Base-by-base conservation (phyloP, 1,140 invertebrate genomes). In the Centruroides vittatus region DNA sequence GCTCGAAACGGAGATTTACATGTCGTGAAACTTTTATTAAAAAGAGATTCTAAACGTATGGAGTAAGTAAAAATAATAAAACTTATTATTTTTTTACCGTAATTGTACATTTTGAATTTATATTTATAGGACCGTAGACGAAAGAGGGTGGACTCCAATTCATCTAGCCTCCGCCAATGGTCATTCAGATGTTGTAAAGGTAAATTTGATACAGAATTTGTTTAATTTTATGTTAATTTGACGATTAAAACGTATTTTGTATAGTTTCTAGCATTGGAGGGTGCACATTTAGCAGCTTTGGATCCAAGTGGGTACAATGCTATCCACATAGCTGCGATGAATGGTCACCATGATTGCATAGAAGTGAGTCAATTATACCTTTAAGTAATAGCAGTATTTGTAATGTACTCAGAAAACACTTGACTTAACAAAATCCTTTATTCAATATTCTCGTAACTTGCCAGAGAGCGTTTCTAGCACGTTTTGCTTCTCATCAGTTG, bases 151-250 rank as follows among this genome's bases (percentile, higher is more conserved):
- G 93, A 85, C 94, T 7, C 84, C 94, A 35, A 76, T 99, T 64
- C 95, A 98, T 77, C 95, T 89, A 76, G 89, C 93, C 4, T 86
- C 93, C 8, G 86, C 93, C 74, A 90, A 93, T 55, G 96, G 96
- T 5, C 88, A 91, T 76, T 78, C 94, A 6, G 67, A 68, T 53
- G 54, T 98, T 5, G 67, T 68, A 5, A 66, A 67, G 61, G 66
- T 66, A 23, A 48, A 36, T 35, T 7, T 59, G 41, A 58, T 23
- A 23, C 23, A 23, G 1, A 23, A 23, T 23, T 23, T 23, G 23
- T 23, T 23, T 23, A 23, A 23, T 23, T 23, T 23, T 23, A 23
- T 1, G 1, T 23, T 23, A 23, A 23, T 23, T 23, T 23, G 23
- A 23, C 23, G 23, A 23, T 23, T 23, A 23, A 23, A 23, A 23